Evolutionary conservation across 1,140 invertebrate genomes (phyloP), one percentile per base, ranked within the genome.

Genomic region (Sitophilus oryzae): DNA sequence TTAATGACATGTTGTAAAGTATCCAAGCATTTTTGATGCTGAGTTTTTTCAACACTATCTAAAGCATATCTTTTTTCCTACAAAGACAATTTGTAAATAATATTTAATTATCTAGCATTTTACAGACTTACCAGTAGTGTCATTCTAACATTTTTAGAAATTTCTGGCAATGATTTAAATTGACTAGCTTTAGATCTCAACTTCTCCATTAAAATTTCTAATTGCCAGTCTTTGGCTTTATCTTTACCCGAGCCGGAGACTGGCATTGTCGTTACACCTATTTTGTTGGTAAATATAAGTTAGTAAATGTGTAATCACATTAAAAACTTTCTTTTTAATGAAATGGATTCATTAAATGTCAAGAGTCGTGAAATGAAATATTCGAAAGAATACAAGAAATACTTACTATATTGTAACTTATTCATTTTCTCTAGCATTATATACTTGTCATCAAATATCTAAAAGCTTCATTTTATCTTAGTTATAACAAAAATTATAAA

Each of bases 1-100:
- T 93, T 94, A 54, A 97, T 95, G 23, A 89, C 91, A 69, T 94
- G 88, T 70, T 97, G 93, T 51, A 97, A 74, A 35, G 87, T 88
- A 70, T 97, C 93, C 40, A 97, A 74, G 71, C 90, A 93, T 74
- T 88, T 87, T 71, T 95, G 91, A 41, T 96, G 73, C 49, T 89
- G 87, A 61, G 78, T 80, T 67, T 89, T 84, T 64, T 96, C 92
- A 22, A 84, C 79, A 63, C 79, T 85, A 60, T 96, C 91, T 16
- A 91, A 76, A 15, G 84, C 81, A 74, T 84, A 91, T 58, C 82
- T 76, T 72, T 89, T 94, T 70, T 91, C 92, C 88, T 91, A 60
- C 45, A 45, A 55, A 56, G 21, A 19, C 1, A 42, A 1, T 42
- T 18, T 20, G n/a, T 22, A 18, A 30, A 5, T 30, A 30, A 30